Evolutionary conservation across 2,113 vertebrate species (phyloP).

Genomic region (Amphiprion percula): DNA sequence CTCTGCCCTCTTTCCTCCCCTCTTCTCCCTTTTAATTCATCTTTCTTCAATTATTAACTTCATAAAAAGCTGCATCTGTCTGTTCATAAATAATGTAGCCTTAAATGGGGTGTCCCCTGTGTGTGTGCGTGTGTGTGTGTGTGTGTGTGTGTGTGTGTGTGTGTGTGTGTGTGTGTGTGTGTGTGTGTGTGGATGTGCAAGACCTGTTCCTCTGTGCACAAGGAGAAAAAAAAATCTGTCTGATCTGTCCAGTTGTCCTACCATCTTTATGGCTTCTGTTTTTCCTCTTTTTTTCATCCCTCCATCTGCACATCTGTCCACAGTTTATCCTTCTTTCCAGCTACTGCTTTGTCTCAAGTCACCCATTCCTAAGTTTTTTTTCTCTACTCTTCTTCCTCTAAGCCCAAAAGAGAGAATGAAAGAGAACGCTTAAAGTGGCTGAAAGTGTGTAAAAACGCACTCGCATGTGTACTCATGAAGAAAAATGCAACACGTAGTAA

Average conservation of each 20-base stretch:
- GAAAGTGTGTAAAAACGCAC: no score
- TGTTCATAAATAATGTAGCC: constrained; percentile 79
- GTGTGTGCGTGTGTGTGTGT: neutral
- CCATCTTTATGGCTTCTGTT: neutral
- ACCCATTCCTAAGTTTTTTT: no score
- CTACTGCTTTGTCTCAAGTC: no score
- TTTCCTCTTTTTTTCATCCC: neutral
- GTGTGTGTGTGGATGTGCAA: neutral
- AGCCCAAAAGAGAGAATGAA: no score
- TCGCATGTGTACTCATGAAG: no score
- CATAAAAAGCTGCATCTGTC: constrained; percentile 84
- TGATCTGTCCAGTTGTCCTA: constrained; percentile 2
- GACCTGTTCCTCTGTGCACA: constrained; percentile 23
- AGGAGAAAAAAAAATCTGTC: constrained; percentile 22
- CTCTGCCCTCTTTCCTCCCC: neutral
- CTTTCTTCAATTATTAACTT: constrained; percentile 83
- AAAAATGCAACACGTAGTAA: no score
- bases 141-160: no score
- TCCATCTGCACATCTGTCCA: neutral
- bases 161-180: constrained; percentile 28
- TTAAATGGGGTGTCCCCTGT: constrained; percentile 73
- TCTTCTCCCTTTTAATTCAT: constrained; percentile 43
- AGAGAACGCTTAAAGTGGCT: no score
- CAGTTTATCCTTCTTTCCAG: neutral
- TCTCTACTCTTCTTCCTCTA: no score